A percentile compares a stretch with the other conserved stretches of the same genome.
Evolutionary conservation across 2,113 vertebrate species (phyloP).

Genomic region (Poeciliopsis occidentalis): DNA sequence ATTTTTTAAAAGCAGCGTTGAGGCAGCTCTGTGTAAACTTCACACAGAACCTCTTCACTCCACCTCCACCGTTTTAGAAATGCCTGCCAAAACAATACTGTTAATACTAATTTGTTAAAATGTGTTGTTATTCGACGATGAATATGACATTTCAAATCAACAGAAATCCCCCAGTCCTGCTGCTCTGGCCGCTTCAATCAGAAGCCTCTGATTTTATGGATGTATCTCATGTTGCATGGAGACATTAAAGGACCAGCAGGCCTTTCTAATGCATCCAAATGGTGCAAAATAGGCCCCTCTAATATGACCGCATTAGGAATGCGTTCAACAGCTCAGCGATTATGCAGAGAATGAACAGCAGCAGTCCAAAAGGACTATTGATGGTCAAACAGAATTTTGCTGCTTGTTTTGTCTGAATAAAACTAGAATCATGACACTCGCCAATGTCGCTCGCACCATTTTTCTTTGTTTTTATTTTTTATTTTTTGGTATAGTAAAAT

Average conservation of each 20-base stretch:
- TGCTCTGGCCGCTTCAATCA: background rate
- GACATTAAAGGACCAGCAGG: constrained; percentile 5
- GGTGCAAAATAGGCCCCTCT: constrained; percentile 19
- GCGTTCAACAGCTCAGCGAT: background rate
- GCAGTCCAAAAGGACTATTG: constrained; percentile 9
- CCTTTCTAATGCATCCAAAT: constrained; percentile 16
- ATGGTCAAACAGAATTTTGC: constrained; percentile 46
- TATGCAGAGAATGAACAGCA: background rate
- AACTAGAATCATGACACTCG: constrained; percentile 29
- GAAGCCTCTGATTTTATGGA: constrained; percentile 16
- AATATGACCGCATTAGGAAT: constrained; percentile 19
- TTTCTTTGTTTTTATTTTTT: background rate
- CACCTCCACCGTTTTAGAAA: too few species aligned
- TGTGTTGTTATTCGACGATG: too few species aligned
- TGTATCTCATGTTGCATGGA: constrained; percentile 9
- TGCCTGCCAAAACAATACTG: too few species aligned
- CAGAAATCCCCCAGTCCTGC: too few species aligned
- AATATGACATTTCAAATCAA: too few species aligned
- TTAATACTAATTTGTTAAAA: too few species aligned
- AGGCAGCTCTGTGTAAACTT: too few species aligned
- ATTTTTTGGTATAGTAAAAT: background rate
- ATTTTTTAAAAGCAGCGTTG: too few species aligned
- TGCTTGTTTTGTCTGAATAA: constrained; percentile 22
- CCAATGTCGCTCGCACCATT: constrained; percentile 29
- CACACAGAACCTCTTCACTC: too few species aligned